Percentiles rank a stretch among this genome's conserved stretches.
These are phyloP conservation scores for Falco concolor DNA, from an alignment of 2,797 vertebrate genomes.

Conservation along the genomic window DNA sequence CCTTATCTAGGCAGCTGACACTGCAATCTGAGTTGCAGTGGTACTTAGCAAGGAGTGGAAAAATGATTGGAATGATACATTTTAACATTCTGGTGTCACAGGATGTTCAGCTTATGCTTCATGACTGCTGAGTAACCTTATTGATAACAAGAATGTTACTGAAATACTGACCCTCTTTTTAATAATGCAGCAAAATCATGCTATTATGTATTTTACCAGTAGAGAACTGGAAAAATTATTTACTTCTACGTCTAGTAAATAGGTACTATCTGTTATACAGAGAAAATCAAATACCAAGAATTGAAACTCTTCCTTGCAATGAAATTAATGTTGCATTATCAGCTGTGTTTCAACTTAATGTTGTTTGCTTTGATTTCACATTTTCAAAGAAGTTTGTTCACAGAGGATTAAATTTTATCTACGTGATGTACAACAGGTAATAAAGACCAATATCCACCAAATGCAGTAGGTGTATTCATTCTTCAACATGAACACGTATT, in stretches of 20 bases:
- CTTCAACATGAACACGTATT: background rate
- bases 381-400: slow-evolving; percentile 33
- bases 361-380: slow-evolving; percentile 33
- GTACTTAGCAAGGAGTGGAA: slow-evolving; percentile 34
- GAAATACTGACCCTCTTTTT: slow-evolving; percentile 22
- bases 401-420: background rate
- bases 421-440: background rate
- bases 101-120: slow-evolving; percentile 39
- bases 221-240: slow-evolving; percentile 1
- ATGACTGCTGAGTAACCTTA: slow-evolving; percentile 4
- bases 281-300: slow-evolving; percentile 12
- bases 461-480: background rate
- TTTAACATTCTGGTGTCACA: slow-evolving; percentile 19
- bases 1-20: slow-evolving; percentile 46
- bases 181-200: background rate
- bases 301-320: background rate
- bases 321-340: background rate
- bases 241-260: background rate
- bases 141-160: background rate
- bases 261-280: background rate
- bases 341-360: slow-evolving; percentile 3
- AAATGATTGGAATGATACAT: background rate
- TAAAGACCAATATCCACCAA: background rate
- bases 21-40: slow-evolving; percentile 32
- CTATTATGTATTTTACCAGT: background rate